A percentile compares a stretch with the other conserved stretches of the same genome.
These are phyloP conservation scores for Rugalucina vietnamica DNA, from an alignment of 2,888 invertebrate genomes.

Conservation along the genomic window DNA sequence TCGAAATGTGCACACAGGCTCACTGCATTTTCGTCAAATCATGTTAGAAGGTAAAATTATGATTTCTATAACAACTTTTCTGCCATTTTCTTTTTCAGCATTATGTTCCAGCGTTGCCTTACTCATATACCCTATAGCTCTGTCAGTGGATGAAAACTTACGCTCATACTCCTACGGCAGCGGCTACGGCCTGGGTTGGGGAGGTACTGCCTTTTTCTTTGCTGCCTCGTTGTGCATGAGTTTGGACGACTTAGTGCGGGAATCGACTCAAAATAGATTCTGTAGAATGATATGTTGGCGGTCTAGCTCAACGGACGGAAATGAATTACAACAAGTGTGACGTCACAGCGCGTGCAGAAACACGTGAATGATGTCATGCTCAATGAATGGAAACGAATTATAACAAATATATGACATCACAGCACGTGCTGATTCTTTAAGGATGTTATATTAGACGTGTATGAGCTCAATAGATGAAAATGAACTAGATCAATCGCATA, in stretches of 20 bases:
- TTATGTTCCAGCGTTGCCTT: conserved; percentile 80
- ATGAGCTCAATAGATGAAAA: too few species aligned
- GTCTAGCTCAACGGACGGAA: conserved; percentile 65
- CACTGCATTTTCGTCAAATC: too few species aligned
- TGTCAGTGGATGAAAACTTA: conserved; percentile 73
- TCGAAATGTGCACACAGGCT: too few species aligned
- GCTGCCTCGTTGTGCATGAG: conserved; percentile 81
- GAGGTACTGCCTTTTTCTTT: conserved; percentile 80
- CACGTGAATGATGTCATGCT: not conserved
- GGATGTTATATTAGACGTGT: too few species aligned
- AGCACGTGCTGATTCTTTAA: too few species aligned
- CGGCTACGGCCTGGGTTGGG: conserved; percentile 83
- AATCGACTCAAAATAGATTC: conserved; percentile 75
- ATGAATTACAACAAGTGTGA: conserved; percentile 74
- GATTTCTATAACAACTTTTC: too few species aligned
- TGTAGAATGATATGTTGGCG: conserved; percentile 74
- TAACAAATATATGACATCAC: not conserved
- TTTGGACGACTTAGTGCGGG: conserved; percentile 79
- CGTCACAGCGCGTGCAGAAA: conserved; percentile 1
- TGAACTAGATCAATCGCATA: too few species aligned
- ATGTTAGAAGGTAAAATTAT: too few species aligned
- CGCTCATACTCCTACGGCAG: conserved; percentile 78
- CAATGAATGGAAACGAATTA: not conserved
- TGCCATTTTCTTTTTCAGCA: conserved; percentile 75
- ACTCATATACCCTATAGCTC: conserved; percentile 81